Conservation (phyloP, 1,140 invertebrate genomes). For the Reticulitermes speratus region DNA sequence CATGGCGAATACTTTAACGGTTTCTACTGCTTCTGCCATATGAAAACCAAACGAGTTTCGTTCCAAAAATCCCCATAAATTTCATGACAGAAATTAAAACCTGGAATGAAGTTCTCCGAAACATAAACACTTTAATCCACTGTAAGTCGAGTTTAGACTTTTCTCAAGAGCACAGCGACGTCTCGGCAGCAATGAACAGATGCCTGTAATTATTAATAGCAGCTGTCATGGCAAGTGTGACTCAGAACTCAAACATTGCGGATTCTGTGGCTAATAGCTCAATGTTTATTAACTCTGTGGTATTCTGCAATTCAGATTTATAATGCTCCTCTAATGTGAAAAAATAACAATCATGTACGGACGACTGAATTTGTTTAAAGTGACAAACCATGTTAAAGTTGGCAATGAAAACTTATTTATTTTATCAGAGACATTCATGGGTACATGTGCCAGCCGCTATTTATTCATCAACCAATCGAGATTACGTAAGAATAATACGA, state of each 20-base stretch:
- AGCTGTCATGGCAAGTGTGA: not conserved
- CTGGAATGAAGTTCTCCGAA: no score
- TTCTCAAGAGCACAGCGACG: not conserved
- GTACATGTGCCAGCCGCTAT: not conserved
- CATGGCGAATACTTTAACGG: no score
- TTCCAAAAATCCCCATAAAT: no score
- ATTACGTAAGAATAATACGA: no score
- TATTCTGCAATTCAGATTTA: not conserved
- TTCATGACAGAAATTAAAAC: no score
- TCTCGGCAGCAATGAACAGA: not conserved
- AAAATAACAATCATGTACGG: not conserved
- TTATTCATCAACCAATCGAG: not conserved
- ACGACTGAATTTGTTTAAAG: not conserved
- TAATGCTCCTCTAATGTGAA: not conserved
- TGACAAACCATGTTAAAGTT: not conserved
- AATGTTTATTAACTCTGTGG: not conserved
- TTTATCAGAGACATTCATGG: not conserved
- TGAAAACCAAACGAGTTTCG: no score
- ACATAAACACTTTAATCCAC: no score
- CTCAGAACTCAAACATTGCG: not conserved
- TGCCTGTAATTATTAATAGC: not conserved
- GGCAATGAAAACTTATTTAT: not conserved
- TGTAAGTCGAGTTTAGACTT: no score
- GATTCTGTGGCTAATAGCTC: not conserved
- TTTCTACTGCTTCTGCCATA: no score